Evolutionary conservation across 2,113 vertebrate species (phyloP).

Genomic region (Chaetodon trifascialis): DNA sequence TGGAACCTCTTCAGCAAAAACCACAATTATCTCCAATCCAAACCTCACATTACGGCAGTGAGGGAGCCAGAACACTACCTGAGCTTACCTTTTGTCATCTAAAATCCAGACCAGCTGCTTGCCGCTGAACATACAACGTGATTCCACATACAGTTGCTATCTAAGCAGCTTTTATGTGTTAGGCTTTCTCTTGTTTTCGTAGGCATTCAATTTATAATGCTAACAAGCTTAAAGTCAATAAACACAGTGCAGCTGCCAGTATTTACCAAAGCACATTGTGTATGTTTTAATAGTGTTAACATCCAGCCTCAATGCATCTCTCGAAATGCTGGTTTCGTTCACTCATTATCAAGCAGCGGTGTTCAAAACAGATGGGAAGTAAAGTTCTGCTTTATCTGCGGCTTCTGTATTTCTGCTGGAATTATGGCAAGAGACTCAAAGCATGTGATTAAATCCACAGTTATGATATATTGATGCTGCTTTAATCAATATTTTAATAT

Average conservation of each 20-base stretch:
- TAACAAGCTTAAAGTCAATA: background rate
- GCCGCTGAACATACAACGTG: background rate
- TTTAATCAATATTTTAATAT: background rate
- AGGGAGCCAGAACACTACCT: background rate
- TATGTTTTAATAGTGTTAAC: no score
- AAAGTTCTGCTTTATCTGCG: background rate
- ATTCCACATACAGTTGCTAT: background rate
- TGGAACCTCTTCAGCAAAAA: slow-evolving; percentile 16
- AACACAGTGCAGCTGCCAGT: background rate
- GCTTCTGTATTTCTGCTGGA: background rate
- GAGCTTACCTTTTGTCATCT: background rate
- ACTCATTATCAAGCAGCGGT: background rate
- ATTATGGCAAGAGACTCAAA: background rate
- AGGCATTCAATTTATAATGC: background rate
- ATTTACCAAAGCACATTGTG: no score
- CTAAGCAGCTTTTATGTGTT: background rate
- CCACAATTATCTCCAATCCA: slow-evolving; percentile 11
- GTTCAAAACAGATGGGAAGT: background rate
- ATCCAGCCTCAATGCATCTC: background rate
- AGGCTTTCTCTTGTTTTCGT: background rate
- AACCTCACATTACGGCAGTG: background rate
- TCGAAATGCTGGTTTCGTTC: background rate
- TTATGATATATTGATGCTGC: background rate
- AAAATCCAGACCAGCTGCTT: background rate
- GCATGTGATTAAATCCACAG: no score